Evolutionary conservation across 2,888 invertebrate species (phyloP), one percentile per base, ranked within the genome.

Genomic region (Leptopilina syphax): DNA sequence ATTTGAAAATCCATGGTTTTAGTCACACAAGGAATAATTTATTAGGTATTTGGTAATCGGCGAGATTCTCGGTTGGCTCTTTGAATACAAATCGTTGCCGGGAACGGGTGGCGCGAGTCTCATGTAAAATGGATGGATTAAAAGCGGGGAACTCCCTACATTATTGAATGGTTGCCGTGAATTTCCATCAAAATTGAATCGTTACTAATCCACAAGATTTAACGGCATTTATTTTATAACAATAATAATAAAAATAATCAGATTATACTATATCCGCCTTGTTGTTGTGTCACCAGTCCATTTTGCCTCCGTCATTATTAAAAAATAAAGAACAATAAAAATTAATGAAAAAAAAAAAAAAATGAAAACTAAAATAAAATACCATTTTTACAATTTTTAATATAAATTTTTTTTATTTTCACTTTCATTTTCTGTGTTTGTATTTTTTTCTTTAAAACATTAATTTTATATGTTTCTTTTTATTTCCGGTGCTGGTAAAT

Each of bases 21-120:
- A 13, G 27, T 13, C 50, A 13, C 70, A 47, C 27, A 12, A 12
- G 54, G 73, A 57, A 57, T 73, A 73, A 73, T 73, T 73, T 73
- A 73, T 73, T 57, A 50, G 70, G 24, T 27, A 70, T 70, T 50
- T 27, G 34, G 73, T 73, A 73, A 73, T 73, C 73, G 73, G n/a
- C 9, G 54, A 73, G 73, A 57, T 73, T 57, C 50, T 54, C 24
- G 70, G 70, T 50, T 54, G 57, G 34, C 54, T 73, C 73, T 54
- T 73, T 73, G 73, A 73, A 73, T 73, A 34, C 73, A 73, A 73
- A 34, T 73, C 3, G 57, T 44, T 34, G 34, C 34, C 34, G 34
- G 34, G 70, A 12, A 57, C 34, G 34, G 44, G 34, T 54, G 73
- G 57, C 34, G 73, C 34, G 34, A 73, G 54, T 73, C 54, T 54